Evolutionary conservation across 1,140 invertebrate species (phyloP), one percentile per base, ranked within the genome.

Genomic region (Heliconius melpomene): DNA sequence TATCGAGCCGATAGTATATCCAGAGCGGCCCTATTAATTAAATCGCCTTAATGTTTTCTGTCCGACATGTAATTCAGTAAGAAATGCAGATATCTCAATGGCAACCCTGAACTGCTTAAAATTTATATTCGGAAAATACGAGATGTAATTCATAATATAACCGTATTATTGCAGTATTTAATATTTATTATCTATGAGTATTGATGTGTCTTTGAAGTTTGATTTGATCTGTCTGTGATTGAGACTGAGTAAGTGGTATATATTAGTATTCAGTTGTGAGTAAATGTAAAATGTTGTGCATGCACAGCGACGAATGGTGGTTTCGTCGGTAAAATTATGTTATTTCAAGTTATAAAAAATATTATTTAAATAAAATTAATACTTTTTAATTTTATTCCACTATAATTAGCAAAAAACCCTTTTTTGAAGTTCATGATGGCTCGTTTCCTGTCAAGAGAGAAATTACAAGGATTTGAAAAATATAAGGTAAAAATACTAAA

Each of bases 381-480:
- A n/a, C n/a, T n/a, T n/a, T 20, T 52, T 52, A 20, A 52, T 52
- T 52, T 7, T 52, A 20, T 52, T 52, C 5, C 2, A 18, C 16
- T 52, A 7, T 52, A 57, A 23, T 57, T 57, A 3, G 23, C n/a
- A 66, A 29, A 66, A 66, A 29, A 26, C 6, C 11, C 11, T 66
- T 29, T 29, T n/a, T 23, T 57, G n/a, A 66, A 66, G 11, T 29
- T 29, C 60, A 72, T 5, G 88, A 94, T 93, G 91, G 88, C 85
- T 86, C 89, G 90, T 85, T 93, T 90, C 88, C 90, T 95, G 82
- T 90, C 93, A 40, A 84, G 89, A 73, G 90, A 93, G 77, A 86
- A 94, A 88, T 88, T 95, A 78, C 83, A 90, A 84, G 94, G 94
- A 79, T 95, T 95, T 79, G 92, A 94, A 90, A 94, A 92, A 90